Conservation (phyloP, 2,797 vertebrate genomes). For the Austrolebias charrua region DNA sequence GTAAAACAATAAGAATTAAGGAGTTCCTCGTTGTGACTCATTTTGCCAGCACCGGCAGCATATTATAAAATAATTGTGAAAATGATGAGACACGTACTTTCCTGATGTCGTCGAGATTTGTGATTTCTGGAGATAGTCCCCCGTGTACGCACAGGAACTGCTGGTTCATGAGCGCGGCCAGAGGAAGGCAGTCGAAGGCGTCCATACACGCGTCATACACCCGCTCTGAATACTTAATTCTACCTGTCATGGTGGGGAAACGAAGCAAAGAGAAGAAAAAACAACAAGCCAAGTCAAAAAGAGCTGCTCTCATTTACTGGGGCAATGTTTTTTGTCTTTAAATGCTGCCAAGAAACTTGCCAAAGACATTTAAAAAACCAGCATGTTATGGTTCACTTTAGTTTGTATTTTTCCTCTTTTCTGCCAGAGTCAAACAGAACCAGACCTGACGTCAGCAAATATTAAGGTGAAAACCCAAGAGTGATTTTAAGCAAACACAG, state of each 20-base stretch:
- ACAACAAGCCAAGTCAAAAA: slow-evolving; percentile 67
- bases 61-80: slow-evolving; percentile 34
- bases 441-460: slow-evolving; percentile 74
- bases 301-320: slow-evolving; percentile 46
- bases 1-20: too few relatives aligned
- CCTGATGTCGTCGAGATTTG: slow-evolving; percentile 98
- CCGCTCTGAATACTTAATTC: slow-evolving; percentile 99
- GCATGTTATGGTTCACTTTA: slow-evolving; percentile 42
- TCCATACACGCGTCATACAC: slow-evolving; percentile 99
- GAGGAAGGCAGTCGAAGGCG: slow-evolving; percentile 98
- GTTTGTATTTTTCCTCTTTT: slow-evolving; percentile 4
- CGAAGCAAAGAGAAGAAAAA: slow-evolving; percentile 28
- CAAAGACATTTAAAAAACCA: slow-evolving; percentile 44
- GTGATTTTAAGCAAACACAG: too few relatives aligned
- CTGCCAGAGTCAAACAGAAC: slow-evolving; percentile 57
- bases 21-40: too few relatives aligned
- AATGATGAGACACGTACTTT: slow-evolving; percentile 88
- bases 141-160: slow-evolving; percentile 98
- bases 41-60: too few relatives aligned
- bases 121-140: slow-evolving; percentile 98
- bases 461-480: slow-evolving; percentile 40
- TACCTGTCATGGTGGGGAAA: slow-evolving; percentile 84
- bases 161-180: slow-evolving; percentile 99
- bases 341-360: slow-evolving; percentile 49
- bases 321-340: slow-evolving; percentile 40